Evolutionary conservation across 1,140 invertebrate species (phyloP).

Genomic region (Ceratosolen solmsi): DNA sequence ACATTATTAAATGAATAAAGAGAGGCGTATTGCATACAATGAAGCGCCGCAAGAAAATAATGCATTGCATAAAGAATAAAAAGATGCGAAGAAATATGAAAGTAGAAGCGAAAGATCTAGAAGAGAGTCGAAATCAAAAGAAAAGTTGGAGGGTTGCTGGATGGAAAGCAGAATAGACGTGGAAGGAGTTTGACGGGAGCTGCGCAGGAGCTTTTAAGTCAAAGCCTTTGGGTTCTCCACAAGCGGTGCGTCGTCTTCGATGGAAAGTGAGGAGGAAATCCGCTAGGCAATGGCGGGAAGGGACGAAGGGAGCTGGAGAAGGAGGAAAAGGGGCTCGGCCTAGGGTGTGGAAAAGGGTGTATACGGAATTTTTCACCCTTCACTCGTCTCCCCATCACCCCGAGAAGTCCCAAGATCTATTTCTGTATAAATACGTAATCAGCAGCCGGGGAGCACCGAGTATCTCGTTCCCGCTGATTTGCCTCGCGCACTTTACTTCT

Average conservation of each 20-base stretch:
- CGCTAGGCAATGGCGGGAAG: too few relatives aligned
- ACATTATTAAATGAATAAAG: background rate
- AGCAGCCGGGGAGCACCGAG: constrained; percentile 47
- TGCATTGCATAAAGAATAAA: constrained; percentile 33
- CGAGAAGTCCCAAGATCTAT: constrained; percentile 56
- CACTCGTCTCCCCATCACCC: background rate
- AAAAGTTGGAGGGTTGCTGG: constrained; percentile 15
- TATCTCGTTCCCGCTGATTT: background rate
- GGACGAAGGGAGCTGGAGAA: background rate
- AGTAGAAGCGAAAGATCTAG: background rate
- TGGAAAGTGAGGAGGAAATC: background rate
- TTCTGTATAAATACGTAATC: constrained; percentile 64
- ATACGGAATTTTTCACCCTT: constrained; percentile 53
- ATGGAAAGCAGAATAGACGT: background rate
- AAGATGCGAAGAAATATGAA: constrained; percentile 53
- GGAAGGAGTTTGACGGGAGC: background rate
- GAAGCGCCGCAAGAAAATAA: background rate
- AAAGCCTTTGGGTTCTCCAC: background rate
- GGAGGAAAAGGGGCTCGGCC: constrained; percentile 53
- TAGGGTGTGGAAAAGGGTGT: constrained; percentile 52
- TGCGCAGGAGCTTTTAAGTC: constrained; percentile 47
- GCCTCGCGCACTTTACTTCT: background rate
- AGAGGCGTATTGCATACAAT: background rate
- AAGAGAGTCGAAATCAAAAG: constrained; percentile 43
- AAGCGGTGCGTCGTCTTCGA: constrained; percentile 2